Base-by-base conservation (phyloP, 1,140 invertebrate genomes). In the Medauroidea extradentata region DNA sequence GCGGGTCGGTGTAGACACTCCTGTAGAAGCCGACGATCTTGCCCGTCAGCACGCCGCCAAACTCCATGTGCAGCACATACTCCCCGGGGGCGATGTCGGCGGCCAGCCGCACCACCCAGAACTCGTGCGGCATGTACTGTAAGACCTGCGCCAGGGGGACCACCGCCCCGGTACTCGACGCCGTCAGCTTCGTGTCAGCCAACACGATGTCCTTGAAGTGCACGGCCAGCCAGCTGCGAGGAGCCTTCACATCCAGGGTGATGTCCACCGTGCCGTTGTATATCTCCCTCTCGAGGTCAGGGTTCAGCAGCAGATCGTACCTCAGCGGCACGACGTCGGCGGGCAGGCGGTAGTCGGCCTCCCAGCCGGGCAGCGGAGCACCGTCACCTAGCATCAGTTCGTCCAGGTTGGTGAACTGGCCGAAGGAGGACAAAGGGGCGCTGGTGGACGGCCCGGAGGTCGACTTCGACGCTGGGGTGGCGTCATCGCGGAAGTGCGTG, bases 11-110 rank as follows among this genome's bases (percentile, higher is more conserved):
- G 71, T 94, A 93, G 24, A 75, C 78, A 70, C 89, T 92, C 43
- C 83, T 81, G 71, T 94, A 94, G 65, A 94, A 85, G 1, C 91
- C 91, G 18, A 86, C 82, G 55, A 90, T 87, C 68, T 82, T 81
- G 46, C 85, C 78, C 3, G 77, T 76, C 14, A 92, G 71, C 11
- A 77, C 82, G 8, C 90, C 91, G 54, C 78, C 77, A 61, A 91
- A 93, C 42, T 83, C 75, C n/a, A 90, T 62, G 2, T 69, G 73
- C 14, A 91, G 67, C 44, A 79, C 73, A 61, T 90, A 89, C n/a
- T 77, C 72, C 16, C 84, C 86, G 4, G 78, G 69, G 18, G 63
- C 44, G 2, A 91, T 62, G 1, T 78, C 73, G 1, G 79, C 59
- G 2, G 75, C 73, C 0, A 80, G 73, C 18, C 76, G 65, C 5